Conservation (phyloP, 2,888 invertebrate species). For the Leucania comma region DNA sequence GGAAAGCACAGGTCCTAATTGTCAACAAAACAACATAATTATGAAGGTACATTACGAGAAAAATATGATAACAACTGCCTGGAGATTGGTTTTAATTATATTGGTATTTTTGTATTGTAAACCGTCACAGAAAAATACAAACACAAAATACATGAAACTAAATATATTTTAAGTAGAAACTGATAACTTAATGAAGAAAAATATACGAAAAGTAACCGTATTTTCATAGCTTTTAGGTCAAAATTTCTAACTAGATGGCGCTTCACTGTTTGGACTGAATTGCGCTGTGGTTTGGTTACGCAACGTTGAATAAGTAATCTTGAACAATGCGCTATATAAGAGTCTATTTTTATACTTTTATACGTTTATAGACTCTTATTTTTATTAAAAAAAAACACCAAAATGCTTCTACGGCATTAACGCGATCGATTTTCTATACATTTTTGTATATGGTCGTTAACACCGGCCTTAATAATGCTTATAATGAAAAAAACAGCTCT, state of each 20-base stretch:
- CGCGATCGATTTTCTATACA: too few species aligned
- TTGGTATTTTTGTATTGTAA: too few species aligned
- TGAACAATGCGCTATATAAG: background rate
- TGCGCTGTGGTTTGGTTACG: background rate
- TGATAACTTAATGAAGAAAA: background rate
- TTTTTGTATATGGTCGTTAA: too few species aligned
- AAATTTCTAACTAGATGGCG: background rate
- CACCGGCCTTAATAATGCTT: too few species aligned
- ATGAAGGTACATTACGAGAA: too few species aligned
- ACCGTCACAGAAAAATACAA: too few species aligned
- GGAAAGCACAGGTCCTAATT: too few species aligned
- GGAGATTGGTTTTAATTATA: too few species aligned
- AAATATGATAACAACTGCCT: too few species aligned
- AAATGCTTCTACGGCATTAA: background rate
- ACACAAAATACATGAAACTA: too few species aligned
- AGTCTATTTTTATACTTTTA: background rate
- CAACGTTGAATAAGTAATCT: background rate
- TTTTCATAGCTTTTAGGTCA: background rate
- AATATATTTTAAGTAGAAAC: background rate
- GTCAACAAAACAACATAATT: too few species aligned
- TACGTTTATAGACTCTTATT: background rate
- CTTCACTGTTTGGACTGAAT: background rate
- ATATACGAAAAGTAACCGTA: background rate
- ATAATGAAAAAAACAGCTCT: too few species aligned
- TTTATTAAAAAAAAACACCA: background rate